phyloP scores from a whole-genome alignment of 2,113 vertebrate genomes.

The Limnothrissa miodon region DNA sequence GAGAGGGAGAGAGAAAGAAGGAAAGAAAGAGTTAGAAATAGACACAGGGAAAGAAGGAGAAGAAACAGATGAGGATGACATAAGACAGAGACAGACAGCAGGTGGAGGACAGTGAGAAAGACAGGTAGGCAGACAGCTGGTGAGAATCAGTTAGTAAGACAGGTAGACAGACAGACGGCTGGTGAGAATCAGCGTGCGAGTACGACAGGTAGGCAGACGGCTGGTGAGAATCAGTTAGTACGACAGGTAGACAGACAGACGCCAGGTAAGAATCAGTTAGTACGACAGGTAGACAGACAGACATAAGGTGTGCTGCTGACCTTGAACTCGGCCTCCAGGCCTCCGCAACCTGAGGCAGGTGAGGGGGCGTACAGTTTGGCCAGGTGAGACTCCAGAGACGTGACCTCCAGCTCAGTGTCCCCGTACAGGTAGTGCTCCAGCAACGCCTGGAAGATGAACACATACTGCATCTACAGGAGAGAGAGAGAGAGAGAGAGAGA shows the following conservation, averaged over 20 bases:
- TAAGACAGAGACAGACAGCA: too few relatives aligned
- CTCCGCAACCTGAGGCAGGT: conserved; percentile 87
- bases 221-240: background rate
- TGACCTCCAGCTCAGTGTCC: conserved; percentile 97
- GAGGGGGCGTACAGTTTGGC: conserved; percentile 93
- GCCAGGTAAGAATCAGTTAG: background rate
- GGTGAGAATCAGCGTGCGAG: background rate
- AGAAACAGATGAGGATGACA: too few relatives aligned
- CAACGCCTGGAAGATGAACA: conserved; percentile 98
- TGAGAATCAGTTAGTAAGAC: background rate
- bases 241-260: background rate
- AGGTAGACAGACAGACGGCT: background rate
- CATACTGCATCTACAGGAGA: conserved; percentile 92
- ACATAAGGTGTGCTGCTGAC: conserved; percentile 55
- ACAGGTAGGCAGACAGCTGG: too few relatives aligned
- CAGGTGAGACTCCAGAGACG: conserved; percentile 92
- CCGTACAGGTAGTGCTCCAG: conserved; percentile 97
- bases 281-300: background rate
- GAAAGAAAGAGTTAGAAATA: too few relatives aligned
- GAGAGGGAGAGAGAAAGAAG: background rate
- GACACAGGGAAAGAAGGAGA: too few relatives aligned
- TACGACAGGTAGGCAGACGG: background rate
- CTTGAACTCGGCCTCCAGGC: conserved; percentile 97
- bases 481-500: background rate
- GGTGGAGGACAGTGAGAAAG: too few relatives aligned